Base-by-base conservation (phyloP, 2,888 invertebrate genomes). In the Limnephilus rhombicus region DNA sequence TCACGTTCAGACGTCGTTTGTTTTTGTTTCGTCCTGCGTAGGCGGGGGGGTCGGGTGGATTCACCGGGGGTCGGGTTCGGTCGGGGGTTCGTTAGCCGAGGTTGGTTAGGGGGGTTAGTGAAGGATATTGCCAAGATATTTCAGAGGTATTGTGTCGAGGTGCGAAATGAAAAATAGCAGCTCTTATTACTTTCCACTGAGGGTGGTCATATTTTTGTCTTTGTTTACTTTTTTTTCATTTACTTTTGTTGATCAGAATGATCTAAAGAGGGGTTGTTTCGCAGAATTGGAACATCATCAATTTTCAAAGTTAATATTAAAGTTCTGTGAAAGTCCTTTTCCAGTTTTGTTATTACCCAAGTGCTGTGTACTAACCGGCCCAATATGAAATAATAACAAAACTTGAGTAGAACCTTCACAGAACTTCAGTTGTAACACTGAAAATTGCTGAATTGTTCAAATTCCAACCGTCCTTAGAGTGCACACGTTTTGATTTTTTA, bases 1-100 rank as follows among this genome's bases (percentile, higher is more conserved):
- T 93, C 93, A 93, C 93, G 93, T 92, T 91, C 92, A 90, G 92
- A 91, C 93, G 93, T 91, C 93, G 92, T 93, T 93, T 92, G 92
- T 93, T 93, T 93, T 92, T 93, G 93, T 93, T 93, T 93, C 93
- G 92, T 91, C 93, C 93, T 93, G 93, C 93, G 93, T 93, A 93
- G 93, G 90, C 91, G 92, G 91, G 90, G 90, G 83, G 31, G 45
- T 24, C 18, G 80, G 85, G 80, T 34, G 49, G 82, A 37, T 68
- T 68, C 68, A 68, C 9, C 9, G 31, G 89, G 31, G 45, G 12
- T 5, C 24, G 83, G 89, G 80, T 24, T 81, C 29, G 81, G 80
- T 80, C 34, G 85, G 83, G 12, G 83, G 88, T 80, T 85, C 91
- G 87, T 82, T 87, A 81, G 89, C 81, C 80, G 45, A 41, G 34